These are phyloP conservation scores for Drosophila bipectinata DNA, from an alignment of 1,140 invertebrate species.

Conservation along the genomic window DNA sequence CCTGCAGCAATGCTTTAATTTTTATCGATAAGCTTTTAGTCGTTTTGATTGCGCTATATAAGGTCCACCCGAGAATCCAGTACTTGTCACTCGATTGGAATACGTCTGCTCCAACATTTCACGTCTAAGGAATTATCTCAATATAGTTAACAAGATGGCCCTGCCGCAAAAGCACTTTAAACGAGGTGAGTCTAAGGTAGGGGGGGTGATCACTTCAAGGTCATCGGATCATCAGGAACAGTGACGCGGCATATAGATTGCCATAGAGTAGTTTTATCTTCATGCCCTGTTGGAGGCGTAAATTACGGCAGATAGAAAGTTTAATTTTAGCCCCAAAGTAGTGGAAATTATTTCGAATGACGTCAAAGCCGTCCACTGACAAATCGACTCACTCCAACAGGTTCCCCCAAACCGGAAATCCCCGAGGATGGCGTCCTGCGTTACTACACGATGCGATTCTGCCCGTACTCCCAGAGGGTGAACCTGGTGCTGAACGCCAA, in stretches of 20 bases:
- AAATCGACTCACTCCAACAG: slow-evolving; percentile 82
- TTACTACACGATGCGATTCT: slow-evolving; percentile 95
- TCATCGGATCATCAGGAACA: slow-evolving; percentile 14
- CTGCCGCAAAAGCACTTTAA: slow-evolving; percentile 67
- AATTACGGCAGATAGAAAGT: slow-evolving; percentile 19
- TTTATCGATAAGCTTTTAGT: slow-evolving; percentile 12
- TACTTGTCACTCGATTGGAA: slow-evolving; percentile 15
- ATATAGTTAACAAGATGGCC: slow-evolving; percentile 27
- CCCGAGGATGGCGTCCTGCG: slow-evolving; percentile 88
- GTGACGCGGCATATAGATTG: slow-evolving; percentile 33
- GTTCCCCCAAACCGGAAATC: slow-evolving; percentile 87
- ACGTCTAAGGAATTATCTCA: slow-evolving; percentile 5
- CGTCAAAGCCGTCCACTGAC: slow-evolving; percentile 31
- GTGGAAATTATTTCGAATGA: slow-evolving; percentile 36
- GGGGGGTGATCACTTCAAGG: slow-evolving; percentile 28
- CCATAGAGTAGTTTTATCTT: slow-evolving; percentile 30
- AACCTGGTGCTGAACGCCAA: slow-evolving; percentile 93
- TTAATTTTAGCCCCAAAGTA: slow-evolving; percentile 22
- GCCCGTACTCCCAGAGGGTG: slow-evolving; percentile 94
- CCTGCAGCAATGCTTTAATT: background rate
- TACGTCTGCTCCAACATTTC: slow-evolving; percentile 13
- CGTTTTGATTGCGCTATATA: slow-evolving; percentile 11
- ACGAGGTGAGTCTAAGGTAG: slow-evolving; percentile 52
- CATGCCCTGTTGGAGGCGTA: slow-evolving; percentile 11
- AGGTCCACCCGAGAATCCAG: background rate